Conservation (phyloP, 2,888 invertebrate species). For the Ganaspis brasiliensis region DNA sequence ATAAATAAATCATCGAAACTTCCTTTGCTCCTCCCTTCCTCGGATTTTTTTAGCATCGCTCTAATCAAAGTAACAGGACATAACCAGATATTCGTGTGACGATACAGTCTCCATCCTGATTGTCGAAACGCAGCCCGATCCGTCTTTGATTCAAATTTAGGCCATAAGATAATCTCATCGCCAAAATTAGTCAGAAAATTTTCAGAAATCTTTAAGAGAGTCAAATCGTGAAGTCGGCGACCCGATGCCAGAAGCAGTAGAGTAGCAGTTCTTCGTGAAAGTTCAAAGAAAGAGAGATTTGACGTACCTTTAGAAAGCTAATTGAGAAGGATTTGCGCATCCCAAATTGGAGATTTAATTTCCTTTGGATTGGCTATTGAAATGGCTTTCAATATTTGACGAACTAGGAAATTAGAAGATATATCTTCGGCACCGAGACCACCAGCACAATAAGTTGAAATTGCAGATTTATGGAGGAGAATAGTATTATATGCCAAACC, state of each 20-base stretch:
- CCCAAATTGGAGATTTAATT: background rate
- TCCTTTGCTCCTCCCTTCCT: constrained; percentile 43
- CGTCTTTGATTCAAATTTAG: constrained; percentile 60
- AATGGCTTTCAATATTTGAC: background rate
- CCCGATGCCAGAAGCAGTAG: constrained; percentile 59
- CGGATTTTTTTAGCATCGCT: constrained; percentile 51
- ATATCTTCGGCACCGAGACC: background rate
- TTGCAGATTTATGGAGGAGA: constrained; percentile 1
- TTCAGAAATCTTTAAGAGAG: constrained; percentile 54
- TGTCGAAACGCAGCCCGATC: constrained; percentile 59
- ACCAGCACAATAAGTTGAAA: background rate
- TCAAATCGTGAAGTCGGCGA: constrained; percentile 60
- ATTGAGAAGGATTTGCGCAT: background rate
- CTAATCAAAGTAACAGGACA: constrained; percentile 56
- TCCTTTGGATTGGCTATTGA: background rate
- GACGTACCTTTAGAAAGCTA: background rate
- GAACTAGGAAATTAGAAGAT: background rate
- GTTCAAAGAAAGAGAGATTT: constrained; percentile 37
- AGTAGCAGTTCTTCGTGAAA: constrained; percentile 58
- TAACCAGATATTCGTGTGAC: constrained; percentile 54
- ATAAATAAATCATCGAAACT: constrained; percentile 21
- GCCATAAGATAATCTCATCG: constrained; percentile 61
- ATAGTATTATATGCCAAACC: too few species aligned
- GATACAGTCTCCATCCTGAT: constrained; percentile 59
- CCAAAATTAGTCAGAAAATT: constrained; percentile 51